Conservation (phyloP, 2,888 invertebrate genomes). For the Cerceris ruficornis region DNA sequence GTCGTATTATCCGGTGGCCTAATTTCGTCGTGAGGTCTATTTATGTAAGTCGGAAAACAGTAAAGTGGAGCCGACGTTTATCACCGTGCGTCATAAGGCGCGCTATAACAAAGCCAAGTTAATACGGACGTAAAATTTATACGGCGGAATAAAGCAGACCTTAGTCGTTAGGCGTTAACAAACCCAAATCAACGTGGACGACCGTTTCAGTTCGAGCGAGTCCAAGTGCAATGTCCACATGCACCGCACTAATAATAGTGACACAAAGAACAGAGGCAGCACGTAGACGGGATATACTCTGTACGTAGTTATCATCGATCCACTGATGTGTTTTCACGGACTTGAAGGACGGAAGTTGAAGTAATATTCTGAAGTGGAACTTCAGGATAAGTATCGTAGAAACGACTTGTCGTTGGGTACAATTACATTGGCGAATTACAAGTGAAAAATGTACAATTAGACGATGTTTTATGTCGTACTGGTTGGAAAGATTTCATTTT, state of each 20-base stretch:
- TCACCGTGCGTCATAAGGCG: conserved; percentile 21
- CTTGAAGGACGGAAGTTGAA: conserved; percentile 4
- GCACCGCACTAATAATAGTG: conserved; percentile 44
- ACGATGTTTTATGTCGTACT: too few species aligned
- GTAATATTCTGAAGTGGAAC: neutral
- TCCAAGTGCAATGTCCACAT: conserved; percentile 41
- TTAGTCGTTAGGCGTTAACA: conserved; percentile 45
- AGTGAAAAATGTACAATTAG: too few species aligned
- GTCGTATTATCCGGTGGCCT: neutral
- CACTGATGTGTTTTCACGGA: conserved; percentile 28
- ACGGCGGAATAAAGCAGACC: conserved; percentile 36
- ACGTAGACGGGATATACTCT: neutral
- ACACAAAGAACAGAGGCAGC: conserved; percentile 30
- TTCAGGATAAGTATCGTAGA: too few species aligned
- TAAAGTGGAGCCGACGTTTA: conserved; percentile 23
- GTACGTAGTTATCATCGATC: conserved; percentile 29
- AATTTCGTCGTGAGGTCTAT: conserved; percentile 15
- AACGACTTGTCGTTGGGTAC: too few species aligned
- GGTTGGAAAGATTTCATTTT: too few species aligned
- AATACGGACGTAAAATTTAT: conserved; percentile 42
- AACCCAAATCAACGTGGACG: conserved; percentile 42
- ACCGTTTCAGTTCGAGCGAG: conserved; percentile 8
- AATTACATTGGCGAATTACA: too few species aligned
- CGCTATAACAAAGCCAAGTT: conserved; percentile 29
- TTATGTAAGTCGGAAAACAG: conserved; percentile 17